Percentiles rank a stretch among this genome's conserved stretches.
These are phyloP conservation scores for Patagioenas fasciata DNA, from an alignment of 2,113 vertebrate genomes.

Conservation along the genomic window DNA sequence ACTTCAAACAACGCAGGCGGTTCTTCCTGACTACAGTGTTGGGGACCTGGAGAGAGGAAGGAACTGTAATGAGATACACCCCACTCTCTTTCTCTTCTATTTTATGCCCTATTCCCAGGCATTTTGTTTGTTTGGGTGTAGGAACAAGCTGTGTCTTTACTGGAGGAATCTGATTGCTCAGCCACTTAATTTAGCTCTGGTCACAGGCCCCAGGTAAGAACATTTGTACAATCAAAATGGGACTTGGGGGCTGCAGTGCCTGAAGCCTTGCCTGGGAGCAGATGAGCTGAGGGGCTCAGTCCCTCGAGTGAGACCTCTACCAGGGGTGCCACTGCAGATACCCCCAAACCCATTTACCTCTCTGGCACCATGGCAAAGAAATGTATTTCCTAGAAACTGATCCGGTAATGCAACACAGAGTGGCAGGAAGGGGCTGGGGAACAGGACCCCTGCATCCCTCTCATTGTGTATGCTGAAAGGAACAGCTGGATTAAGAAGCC, in stretches of 20 bases:
- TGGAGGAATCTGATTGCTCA: not conserved
- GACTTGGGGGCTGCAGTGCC: not conserved
- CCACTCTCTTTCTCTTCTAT: not conserved
- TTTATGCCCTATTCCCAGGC: not conserved
- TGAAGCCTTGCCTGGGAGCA: not conserved
- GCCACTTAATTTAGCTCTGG: not conserved
- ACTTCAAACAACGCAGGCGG: not conserved
- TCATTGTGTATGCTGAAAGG: slow-evolving; percentile 48
- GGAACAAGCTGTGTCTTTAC: not conserved
- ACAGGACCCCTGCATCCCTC: not conserved
- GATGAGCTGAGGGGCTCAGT: not conserved
- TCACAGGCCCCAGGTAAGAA: not conserved
- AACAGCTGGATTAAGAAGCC: slow-evolving; percentile 44
- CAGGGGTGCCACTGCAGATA: not conserved
- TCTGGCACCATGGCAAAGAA: not conserved
- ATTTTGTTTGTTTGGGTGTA: not conserved
- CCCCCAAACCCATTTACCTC: not conserved
- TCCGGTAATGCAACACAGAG: not conserved
- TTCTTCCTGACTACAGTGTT: not conserved
- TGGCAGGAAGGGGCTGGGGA: not conserved
- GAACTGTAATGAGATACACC: not conserved
- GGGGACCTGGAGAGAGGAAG: not conserved
- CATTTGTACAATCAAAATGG: not conserved
- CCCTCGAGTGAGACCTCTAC: not conserved
- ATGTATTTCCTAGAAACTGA: not conserved